Percentiles rank a stretch among this genome's conserved stretches.
Conservation (phyloP, 2,888 invertebrate species). For the Hirtodrosophila alboralis region DNA sequence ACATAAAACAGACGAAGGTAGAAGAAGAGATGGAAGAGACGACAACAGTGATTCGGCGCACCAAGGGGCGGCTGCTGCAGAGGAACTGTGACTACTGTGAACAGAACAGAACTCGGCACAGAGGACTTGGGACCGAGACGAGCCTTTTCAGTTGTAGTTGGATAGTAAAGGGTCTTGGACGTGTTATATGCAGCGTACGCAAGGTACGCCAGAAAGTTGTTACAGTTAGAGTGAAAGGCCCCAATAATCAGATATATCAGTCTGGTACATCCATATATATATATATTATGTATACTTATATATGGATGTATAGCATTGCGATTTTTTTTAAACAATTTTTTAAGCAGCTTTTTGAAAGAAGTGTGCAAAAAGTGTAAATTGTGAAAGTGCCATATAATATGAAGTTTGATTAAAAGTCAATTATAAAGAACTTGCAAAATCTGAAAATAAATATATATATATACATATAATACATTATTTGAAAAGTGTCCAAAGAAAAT, state of each 20-base stretch:
- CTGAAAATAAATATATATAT: not conserved
- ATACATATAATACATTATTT: not conserved
- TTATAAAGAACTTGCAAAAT: not conserved
- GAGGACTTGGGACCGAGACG: constrained; percentile 44
- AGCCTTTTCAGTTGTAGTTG: constrained; percentile 83
- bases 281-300: constrained; percentile 1
- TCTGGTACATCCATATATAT: constrained; percentile 14
- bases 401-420: not conserved
- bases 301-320: no score
- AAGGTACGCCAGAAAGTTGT: constrained; percentile 59
- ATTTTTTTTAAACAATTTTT: constrained; percentile 25
- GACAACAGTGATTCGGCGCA: constrained; percentile 50
- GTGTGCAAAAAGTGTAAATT: constrained; percentile 13
- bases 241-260: constrained; percentile 18
- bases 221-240: constrained; percentile 15
- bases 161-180: constrained; percentile 83
- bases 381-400: constrained; percentile 7
- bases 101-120: constrained; percentile 15
- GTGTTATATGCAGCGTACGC: constrained; percentile 70
- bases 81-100: constrained; percentile 15
- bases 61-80: constrained; percentile 62
- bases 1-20: no score
- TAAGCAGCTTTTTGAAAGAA: constrained; percentile 9
- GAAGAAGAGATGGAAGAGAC: no score
- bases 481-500: not conserved